Evolutionary conservation across 2,888 invertebrate genomes (phyloP).

Genomic region (Eustalomyia histrio): DNA sequence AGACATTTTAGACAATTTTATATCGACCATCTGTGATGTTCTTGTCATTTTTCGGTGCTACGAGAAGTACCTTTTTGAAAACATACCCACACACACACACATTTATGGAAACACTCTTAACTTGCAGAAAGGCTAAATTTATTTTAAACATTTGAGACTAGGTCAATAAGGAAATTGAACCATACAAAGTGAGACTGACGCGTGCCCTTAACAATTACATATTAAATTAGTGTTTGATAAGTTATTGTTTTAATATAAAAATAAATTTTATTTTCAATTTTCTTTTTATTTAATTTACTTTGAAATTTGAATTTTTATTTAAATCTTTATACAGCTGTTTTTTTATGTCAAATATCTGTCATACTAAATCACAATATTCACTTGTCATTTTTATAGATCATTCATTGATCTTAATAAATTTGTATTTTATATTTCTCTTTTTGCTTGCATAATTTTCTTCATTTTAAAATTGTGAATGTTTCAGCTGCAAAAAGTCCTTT

Average conservation of each 20-base stretch:
- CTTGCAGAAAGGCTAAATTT: background rate
- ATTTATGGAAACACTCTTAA: background rate
- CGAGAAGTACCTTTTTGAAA: constrained; percentile 24
- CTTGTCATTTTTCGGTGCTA: constrained; percentile 47
- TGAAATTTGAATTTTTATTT: constrained; percentile 12
- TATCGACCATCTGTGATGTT: constrained; percentile 60
- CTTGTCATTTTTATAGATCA: constrained; percentile 55
- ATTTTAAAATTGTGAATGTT: constrained; percentile 7
- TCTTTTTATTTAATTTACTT: background rate
- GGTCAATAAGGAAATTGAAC: constrained; percentile 55
- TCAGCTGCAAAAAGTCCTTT: constrained; percentile 42
- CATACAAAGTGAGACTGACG: constrained; percentile 57
- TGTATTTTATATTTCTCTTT: constrained; percentile 15
- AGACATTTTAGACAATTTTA: constrained; percentile 29
- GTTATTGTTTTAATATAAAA: background rate
- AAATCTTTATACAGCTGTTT: constrained; percentile 50
- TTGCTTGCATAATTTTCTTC: constrained; percentile 29
- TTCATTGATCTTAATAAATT: constrained; percentile 48
- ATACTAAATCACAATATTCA: constrained; percentile 62
- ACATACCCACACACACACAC: too few relatives aligned
- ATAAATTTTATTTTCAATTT: background rate
- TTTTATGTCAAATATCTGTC: constrained; percentile 36
- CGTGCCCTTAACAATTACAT: constrained; percentile 43
- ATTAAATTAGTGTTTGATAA: background rate
- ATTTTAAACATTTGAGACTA: constrained; percentile 10